Evolutionary conservation across 2,113 vertebrate genomes (phyloP), one percentile per base, ranked within the genome.

Genomic region (Atractosteus spatula): DNA sequence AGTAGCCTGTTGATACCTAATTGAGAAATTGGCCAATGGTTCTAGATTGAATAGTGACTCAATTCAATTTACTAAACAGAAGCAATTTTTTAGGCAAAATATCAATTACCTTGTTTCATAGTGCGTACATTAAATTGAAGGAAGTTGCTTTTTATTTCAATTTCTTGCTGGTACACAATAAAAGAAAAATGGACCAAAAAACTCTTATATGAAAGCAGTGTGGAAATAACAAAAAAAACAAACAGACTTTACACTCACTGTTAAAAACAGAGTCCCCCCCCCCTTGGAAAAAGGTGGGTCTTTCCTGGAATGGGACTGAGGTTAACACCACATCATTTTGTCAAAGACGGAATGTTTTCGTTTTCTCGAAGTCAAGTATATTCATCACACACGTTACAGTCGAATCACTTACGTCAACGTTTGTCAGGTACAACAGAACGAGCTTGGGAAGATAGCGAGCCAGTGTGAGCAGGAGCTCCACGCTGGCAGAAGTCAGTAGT

Each of bases 151-250:
- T 17, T 29, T 57, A 4, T 68, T 63, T 41, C 57, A 62, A 70
- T 68, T 66, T 82, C 68, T 82, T 69, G 82, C 85, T 83, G 83
- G 79, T 77, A 83, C 74, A 78, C 64, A 71, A 78, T 80, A 78
- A 55, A 70, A 82, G 68, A 78, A 68, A 71, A 80, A 82, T 73
- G 71, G 73, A 79, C 76, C 68, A 79, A 83, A 83, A 51, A 77
- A 77, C 71, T 82, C 71, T 66, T 76, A 77, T 75, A 72, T 70
- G 74, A 77, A 62, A 76, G 70, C 68, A 59, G 74, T 64, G 69
- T 66, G 62, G 64, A 71, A 80, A 77, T 29, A 29, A 29, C 17
- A 29, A 29, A 29, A 29, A 29, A 29, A 29, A 29, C 17, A 29
- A 29, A 29, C 17, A 29, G 17, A 11, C 76, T 70, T 80, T 74